phyloP scores from a whole-genome alignment of 2,888 invertebrate genomes.

The Aethes cnicana region DNA sequence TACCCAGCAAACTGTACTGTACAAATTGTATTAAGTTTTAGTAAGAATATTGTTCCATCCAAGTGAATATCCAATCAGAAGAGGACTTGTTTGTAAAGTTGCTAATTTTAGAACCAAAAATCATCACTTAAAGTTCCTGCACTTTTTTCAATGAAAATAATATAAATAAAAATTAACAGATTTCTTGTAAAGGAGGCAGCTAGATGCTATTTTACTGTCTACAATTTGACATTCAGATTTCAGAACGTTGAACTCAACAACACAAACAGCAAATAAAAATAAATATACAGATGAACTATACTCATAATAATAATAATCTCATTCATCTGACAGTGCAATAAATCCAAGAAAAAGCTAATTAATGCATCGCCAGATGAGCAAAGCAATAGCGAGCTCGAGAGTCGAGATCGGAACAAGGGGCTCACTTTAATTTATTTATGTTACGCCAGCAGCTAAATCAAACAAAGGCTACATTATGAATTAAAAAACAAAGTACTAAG shows the following conservation, averaged over 20 bases:
- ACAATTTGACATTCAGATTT: not conserved
- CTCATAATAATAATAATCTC: not conserved
- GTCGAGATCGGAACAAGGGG: slow-evolving; percentile 51
- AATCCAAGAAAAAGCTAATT: slow-evolving; percentile 13
- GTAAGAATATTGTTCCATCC: no score
- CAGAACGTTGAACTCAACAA: not conserved
- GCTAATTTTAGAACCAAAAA: no score
- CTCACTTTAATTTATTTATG: slow-evolving; percentile 55
- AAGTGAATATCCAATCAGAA: no score
- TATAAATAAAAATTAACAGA: no score
- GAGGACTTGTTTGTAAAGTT: no score
- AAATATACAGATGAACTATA: not conserved
- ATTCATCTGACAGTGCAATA: slow-evolving; percentile 1
- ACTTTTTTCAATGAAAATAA: no score
- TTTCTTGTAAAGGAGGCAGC: no score
- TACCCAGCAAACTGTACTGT: no score
- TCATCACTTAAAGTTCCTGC: no score
- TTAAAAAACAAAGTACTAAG: slow-evolving; percentile 21
- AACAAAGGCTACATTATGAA: slow-evolving; percentile 36
- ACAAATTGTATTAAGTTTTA: no score
- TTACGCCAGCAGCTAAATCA: slow-evolving; percentile 41
- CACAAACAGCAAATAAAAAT: slow-evolving; percentile 7
- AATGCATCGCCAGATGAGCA: slow-evolving; percentile 28
- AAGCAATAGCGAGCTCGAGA: slow-evolving; percentile 48
- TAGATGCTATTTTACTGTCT: no score